Evolutionary conservation across 2,888 invertebrate genomes (phyloP).

Genomic region (Xestobium rufovillosum): DNA sequence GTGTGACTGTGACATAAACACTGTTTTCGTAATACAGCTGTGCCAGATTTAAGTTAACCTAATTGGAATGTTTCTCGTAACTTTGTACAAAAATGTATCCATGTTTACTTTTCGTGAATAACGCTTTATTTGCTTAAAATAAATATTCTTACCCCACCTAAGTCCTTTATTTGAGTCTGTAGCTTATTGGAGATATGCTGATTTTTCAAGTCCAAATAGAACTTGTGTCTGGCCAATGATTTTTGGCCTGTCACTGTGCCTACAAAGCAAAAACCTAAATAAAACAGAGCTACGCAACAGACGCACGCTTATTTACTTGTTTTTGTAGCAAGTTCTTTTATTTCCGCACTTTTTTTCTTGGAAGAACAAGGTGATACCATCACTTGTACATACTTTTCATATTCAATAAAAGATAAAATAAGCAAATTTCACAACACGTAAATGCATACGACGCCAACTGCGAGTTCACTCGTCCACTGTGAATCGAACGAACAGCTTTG

Average conservation of each 20-base stretch:
- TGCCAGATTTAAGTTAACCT: no score
- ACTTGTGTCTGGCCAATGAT: conserved; percentile 57
- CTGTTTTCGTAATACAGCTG: no score
- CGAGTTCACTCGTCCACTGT: neutral
- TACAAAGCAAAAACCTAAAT: no score
- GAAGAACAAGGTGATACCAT: conserved; percentile 11
- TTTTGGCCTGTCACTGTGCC: conserved; percentile 40
- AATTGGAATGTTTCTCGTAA: no score
- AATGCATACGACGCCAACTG: conserved; percentile 2
- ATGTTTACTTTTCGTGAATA: no score
- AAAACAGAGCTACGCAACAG: no score
- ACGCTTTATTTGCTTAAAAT: no score
- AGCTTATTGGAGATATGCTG: conserved; percentile 52
- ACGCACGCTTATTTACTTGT: neutral
- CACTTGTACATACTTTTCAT: conserved; percentile 7
- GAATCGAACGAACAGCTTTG: no score
- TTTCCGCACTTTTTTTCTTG: neutral
- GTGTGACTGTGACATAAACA: no score
- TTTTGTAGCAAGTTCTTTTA: neutral
- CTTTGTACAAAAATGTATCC: no score
- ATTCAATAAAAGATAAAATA: neutral
- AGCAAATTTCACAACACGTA: conserved; percentile 1
- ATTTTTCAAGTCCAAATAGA: conserved; percentile 68
- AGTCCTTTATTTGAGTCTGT: neutral
- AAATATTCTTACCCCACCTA: neutral